Percentiles rank a stretch among this genome's conserved stretches.
phyloP scores from a whole-genome alignment of 2,888 invertebrate species.

The Artemia sp. region DNA sequence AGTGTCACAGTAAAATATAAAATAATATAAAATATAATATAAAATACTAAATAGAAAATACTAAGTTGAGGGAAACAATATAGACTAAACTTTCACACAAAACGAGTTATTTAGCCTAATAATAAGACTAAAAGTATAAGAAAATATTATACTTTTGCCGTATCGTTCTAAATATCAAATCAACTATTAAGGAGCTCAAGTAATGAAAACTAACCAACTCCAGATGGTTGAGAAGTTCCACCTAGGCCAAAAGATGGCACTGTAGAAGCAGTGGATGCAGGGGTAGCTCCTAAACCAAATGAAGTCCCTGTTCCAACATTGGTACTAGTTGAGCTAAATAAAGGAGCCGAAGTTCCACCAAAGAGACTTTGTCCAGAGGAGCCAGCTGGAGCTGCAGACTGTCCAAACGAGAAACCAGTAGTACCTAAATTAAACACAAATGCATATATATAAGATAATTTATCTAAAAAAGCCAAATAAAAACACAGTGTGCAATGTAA shows the following conservation, averaged over 20 bases:
- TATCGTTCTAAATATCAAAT: too few relatives aligned
- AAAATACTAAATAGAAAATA: too few relatives aligned
- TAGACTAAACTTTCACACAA: too few relatives aligned
- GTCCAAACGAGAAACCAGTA: not conserved
- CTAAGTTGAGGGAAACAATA: too few relatives aligned
- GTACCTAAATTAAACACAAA: not conserved
- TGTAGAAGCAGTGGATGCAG: not conserved
- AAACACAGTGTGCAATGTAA: too few relatives aligned
- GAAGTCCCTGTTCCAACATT: not conserved
- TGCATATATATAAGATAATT: not conserved
- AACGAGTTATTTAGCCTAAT: too few relatives aligned
- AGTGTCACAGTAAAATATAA: too few relatives aligned
- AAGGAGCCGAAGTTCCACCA: not conserved
- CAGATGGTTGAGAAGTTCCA: not conserved
- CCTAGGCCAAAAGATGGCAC: not conserved
- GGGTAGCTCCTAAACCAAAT: not conserved
- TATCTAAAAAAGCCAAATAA: not conserved
- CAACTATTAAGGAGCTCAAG: too few relatives aligned
- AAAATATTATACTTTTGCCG: too few relatives aligned
- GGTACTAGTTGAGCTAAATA: not conserved
- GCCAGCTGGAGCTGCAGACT: not conserved
- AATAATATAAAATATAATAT: too few relatives aligned
- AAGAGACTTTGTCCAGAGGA: slow-evolving; percentile 8
- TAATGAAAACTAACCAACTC: too few relatives aligned
- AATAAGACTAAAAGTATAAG: too few relatives aligned